A percentile compares a stretch with the other conserved stretches of the same genome.
phyloP scores from a whole-genome alignment of 37 sponge, comb jelly and placozoan genomes.

The Theonella swinhoei region DNA sequence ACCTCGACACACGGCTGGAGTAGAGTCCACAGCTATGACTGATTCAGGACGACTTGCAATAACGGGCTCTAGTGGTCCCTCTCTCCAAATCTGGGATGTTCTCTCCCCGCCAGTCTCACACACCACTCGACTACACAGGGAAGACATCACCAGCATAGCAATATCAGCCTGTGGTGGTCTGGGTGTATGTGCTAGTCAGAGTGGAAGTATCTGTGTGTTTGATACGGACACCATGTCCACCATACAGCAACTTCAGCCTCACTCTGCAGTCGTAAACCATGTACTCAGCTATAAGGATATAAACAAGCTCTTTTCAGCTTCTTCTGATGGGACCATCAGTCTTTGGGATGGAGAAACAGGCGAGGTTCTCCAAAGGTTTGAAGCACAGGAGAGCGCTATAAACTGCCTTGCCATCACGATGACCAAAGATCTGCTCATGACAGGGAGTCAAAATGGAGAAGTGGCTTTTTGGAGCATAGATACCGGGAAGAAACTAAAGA shows the following conservation, averaged over 20 bases:
- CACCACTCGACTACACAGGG: slow-evolving; percentile 10
- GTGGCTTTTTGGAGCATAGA: slow-evolving; percentile 62
- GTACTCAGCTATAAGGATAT: slow-evolving; percentile 31
- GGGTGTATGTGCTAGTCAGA: not conserved
- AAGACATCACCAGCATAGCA: slow-evolving; percentile 13
- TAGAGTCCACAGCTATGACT: not conserved
- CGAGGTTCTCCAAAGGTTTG: slow-evolving; percentile 8
- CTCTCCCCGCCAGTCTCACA: slow-evolving; percentile 20
- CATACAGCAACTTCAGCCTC: slow-evolving; percentile 14
- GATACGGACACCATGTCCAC: not conserved
- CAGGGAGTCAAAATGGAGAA: slow-evolving; percentile 46
- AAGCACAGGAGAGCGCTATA: slow-evolving; percentile 20
- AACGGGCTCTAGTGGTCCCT: slow-evolving; percentile 30
- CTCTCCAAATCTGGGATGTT: slow-evolving; percentile 67
- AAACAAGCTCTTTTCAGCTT: slow-evolving; percentile 19
- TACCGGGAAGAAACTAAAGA: slow-evolving; percentile 49
- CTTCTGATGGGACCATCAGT: slow-evolving; percentile 17
- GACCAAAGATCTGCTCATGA: slow-evolving; percentile 41
- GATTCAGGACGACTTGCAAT: slow-evolving; percentile 52
- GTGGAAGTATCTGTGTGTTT: not conserved
- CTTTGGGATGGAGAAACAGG: slow-evolving; percentile 44
- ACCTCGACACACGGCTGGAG: not conserved
- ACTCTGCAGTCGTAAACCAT: not conserved
- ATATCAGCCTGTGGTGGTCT: slow-evolving; percentile 46
- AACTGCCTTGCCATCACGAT: slow-evolving; percentile 46